Percentiles rank a stretch among this genome's conserved stretches.
phyloP scores from a whole-genome alignment of 2,888 invertebrate species.

The Tachina grossa region DNA sequence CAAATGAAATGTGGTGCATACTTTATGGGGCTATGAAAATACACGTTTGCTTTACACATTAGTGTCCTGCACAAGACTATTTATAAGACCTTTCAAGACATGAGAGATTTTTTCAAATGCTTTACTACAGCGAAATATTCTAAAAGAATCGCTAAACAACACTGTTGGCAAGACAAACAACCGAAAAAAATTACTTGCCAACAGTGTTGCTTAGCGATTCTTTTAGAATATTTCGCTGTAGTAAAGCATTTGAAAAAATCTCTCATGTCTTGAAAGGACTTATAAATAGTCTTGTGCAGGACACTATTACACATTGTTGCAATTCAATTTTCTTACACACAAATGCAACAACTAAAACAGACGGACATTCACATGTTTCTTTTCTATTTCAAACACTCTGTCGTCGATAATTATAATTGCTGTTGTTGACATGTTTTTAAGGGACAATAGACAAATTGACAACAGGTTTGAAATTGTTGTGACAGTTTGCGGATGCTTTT shows the following conservation, averaged over 20 bases:
- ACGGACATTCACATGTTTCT: slow-evolving; percentile 32
- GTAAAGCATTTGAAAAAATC: too few relatives aligned
- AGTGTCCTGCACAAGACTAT: too few relatives aligned
- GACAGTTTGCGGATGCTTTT: slow-evolving; percentile 18
- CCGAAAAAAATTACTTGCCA: too few relatives aligned
- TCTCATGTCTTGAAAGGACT: too few relatives aligned
- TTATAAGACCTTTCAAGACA: too few relatives aligned
- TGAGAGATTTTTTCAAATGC: too few relatives aligned
- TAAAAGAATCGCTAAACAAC: too few relatives aligned
- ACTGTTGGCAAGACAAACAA: too few relatives aligned
- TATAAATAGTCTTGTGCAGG: too few relatives aligned
- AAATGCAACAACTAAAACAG: not conserved
- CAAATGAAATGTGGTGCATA: slow-evolving; percentile 32
- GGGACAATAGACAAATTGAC: slow-evolving; percentile 53
- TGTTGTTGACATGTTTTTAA: slow-evolving; percentile 66
- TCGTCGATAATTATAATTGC: slow-evolving; percentile 62
- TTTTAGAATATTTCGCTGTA: too few relatives aligned
- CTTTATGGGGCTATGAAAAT: slow-evolving; percentile 47
- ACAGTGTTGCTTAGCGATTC: too few relatives aligned
- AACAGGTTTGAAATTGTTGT: slow-evolving; percentile 56
- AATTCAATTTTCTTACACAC: slow-evolving; percentile 39
- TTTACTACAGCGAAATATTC: too few relatives aligned
- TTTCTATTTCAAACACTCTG: slow-evolving; percentile 32
- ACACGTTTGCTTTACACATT: slow-evolving; percentile 33
- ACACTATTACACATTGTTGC: slow-evolving; percentile 47